phyloP scores from a whole-genome alignment of 2,113 vertebrate species.

The Lota lota region DNA sequence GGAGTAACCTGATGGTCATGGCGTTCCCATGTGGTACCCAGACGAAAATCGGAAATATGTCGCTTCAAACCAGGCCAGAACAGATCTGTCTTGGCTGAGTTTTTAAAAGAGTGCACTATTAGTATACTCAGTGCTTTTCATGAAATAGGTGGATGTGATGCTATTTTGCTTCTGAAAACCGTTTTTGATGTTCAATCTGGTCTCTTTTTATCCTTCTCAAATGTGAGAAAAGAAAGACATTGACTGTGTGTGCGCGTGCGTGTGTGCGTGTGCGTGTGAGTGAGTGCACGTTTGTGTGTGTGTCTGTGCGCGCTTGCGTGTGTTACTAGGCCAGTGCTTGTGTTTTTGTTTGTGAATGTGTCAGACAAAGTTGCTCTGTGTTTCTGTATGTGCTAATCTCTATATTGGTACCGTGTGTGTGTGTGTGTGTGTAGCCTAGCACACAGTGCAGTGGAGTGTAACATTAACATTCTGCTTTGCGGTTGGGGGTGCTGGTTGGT shows the following conservation, averaged over 20 bases:
- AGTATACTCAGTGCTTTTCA: too few species aligned
- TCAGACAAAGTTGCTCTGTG: conserved; percentile 14
- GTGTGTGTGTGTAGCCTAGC: neutral
- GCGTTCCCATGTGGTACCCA: conserved; percentile 60
- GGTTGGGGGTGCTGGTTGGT: conserved; percentile 25
- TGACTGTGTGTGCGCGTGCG: neutral
- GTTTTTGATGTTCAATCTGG: too few species aligned
- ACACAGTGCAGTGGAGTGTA: conserved; percentile 11
- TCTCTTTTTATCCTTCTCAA: too few species aligned
- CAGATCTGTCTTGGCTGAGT: neutral
- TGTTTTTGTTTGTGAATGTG: too few species aligned
- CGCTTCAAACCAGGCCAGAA: neutral
- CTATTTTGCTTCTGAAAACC: too few species aligned
- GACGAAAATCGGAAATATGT: conserved; percentile 44
- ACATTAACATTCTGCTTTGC: conserved; percentile 69
- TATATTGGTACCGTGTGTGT: neutral
- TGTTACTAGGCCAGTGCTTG: neutral
- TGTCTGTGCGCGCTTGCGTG: neutral
- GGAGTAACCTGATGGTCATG: conserved; percentile 32
- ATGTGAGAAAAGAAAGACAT: neutral
- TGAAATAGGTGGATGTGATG: too few species aligned
- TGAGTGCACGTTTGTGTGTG: conserved; percentile 19
- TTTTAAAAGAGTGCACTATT: too few species aligned
- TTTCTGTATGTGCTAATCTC: conserved; percentile 16
- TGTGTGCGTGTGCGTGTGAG: conserved; percentile 3